phyloP scores from a whole-genome alignment of 2,888 invertebrate species.

The Drosophila picticornis region DNA sequence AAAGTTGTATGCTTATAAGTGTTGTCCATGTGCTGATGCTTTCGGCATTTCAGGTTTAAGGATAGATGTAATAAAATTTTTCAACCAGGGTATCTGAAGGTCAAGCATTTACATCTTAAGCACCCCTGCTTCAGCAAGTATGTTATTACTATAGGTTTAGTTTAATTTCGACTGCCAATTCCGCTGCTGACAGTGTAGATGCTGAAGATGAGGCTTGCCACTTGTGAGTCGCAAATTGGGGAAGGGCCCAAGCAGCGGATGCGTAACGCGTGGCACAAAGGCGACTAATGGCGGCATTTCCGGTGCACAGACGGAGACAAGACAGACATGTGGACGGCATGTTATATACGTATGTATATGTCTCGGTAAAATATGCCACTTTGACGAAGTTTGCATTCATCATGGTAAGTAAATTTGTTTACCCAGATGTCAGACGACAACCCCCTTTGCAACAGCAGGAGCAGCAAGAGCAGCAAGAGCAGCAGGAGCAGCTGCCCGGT shows the following conservation, averaged over 20 bases:
- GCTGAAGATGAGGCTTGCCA: slow-evolving; percentile 37
- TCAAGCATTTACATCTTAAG: not conserved
- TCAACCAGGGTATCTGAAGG: not conserved
- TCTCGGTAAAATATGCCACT: slow-evolving; percentile 41
- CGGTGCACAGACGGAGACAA: slow-evolving; percentile 58
- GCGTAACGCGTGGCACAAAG: slow-evolving; percentile 65
- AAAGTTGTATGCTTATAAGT: not conserved
- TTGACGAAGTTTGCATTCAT: slow-evolving; percentile 73
- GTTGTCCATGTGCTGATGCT: not conserved
- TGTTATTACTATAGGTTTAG: slow-evolving; percentile 16
- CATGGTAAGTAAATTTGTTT: slow-evolving; percentile 80
- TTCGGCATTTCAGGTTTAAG: not conserved
- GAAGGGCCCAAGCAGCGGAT: slow-evolving; percentile 53
- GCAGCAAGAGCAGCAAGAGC: slow-evolving; percentile 5
- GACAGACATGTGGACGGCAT: slow-evolving; percentile 2
- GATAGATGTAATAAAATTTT: not conserved
- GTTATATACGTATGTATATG: slow-evolving; percentile 4
- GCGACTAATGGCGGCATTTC: slow-evolving; percentile 78
- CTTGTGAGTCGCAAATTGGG: slow-evolving; percentile 44
- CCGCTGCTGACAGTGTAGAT: slow-evolving; percentile 20
- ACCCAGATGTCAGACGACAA: slow-evolving; percentile 66
- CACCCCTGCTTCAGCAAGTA: not conserved
- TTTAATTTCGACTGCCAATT: slow-evolving; percentile 57
- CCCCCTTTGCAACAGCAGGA: not conserved
- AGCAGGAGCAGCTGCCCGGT: slow-evolving; percentile 36